Base-by-base conservation (phyloP, 1,140 invertebrate genomes). In the Ctenoplectra terminalis region DNA sequence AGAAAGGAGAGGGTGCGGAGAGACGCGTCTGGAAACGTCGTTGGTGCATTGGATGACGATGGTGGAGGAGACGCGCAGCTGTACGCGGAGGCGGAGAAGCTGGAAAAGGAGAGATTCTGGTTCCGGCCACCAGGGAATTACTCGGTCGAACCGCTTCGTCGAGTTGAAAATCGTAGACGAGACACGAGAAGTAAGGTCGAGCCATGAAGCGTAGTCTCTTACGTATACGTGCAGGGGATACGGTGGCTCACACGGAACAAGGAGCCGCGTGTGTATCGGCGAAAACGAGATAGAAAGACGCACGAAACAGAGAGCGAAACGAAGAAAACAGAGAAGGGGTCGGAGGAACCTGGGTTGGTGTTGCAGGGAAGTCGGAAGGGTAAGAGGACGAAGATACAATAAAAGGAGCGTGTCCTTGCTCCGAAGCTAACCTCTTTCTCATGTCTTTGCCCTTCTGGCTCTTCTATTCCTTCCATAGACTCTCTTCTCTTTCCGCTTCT, bases 161-260 rank as follows among this genome's bases (percentile, higher is more conserved):
- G 75, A 85, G 84, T 63, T 79, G 84, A 75, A 86, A 88, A 86
- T 84, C 79, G 75, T 83, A 84, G 84, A 83, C 83, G 70, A 54
- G 82, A 77, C 79, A 82, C 64, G 81, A 84, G 79, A 61, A 81
- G 82, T 70, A 74, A 83, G 82, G 77, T 74, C 77, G 77, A 23
- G 63, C 76, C 81, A 66, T 56, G 81, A 52, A 69, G 74, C 73
- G 80, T 72, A 72, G 69, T 74, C 61, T 64, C 52, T 73, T 66
- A 61, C 58, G 9, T 66, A 61, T 40, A 54, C 56, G 31, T 31
- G 70, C 46, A 61, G 46, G 40, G 56, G 26, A 40, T 66, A 17
- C 31, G 8, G 20, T 61, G 56, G 34, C n/a, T 52, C 56, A 40
- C 13, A 43, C n/a, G 13, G 61, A 48, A 23, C 15, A 2, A 23